Base-by-base conservation (phyloP, 2,888 invertebrate genomes). In the Eurois occulta region DNA sequence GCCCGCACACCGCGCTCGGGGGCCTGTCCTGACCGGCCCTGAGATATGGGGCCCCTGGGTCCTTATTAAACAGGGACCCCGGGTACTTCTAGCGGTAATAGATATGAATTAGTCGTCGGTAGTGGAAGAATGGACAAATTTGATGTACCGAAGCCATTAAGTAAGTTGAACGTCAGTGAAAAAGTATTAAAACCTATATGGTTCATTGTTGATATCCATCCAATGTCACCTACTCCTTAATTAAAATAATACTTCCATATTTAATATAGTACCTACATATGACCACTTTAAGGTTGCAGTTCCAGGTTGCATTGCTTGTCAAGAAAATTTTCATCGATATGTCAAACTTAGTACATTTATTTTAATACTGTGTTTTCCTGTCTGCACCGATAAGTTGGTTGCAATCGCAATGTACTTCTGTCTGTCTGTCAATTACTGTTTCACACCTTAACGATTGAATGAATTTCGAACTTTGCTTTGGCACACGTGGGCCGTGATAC, bases 1-100 rank as follows among this genome's bases (percentile, higher is more conserved):
- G 86, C 85, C 91, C 91, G 80, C 90, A 89, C 91, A 88, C 80
- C 66, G 75, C 74, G 89, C 83, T 85, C 74, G 70, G 71, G 80
- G 89, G 84, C 88, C 81, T 86, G 76, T 78, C 76, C 76, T 66
- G 73, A 68, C 74, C 52, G 81, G 72, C 80, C 78, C 82, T 85
- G 75, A 81, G 80, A 80, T 85, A 86, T 86, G 82, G 46, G 65
- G 46, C 72, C 80, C 84, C 35, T 38, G 74, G 83, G 86, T 76
- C 43, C 85, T 80, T 86, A 80, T 87, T 87, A 85, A 79, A 72
- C 74, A 75, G 80, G 65, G 75, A 74, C 69, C 46, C 71, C 35
- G 38, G 62, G 62, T 52, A 52, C 64, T 41, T 67, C 70, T 55
- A 48, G 58, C 60, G 21, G 60, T 85, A 85, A 84, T 85, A 78